Evolutionary conservation across 2,113 vertebrate genomes (phyloP), one percentile per base, ranked within the genome.

Genomic region (Crotalus viridis): DNA sequence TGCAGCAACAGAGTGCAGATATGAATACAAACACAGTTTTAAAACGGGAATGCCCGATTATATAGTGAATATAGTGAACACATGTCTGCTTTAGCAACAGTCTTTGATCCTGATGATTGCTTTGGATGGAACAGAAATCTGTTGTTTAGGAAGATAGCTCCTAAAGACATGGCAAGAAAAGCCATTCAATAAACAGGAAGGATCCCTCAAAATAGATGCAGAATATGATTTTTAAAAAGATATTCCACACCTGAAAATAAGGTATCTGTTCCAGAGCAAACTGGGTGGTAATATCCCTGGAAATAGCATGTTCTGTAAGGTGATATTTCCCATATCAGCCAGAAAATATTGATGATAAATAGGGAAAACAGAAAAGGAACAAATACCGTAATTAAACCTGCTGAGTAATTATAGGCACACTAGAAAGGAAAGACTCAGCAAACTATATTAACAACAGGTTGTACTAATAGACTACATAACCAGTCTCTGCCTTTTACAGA

Each of bases 1-100:
- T 13, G 0, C 0, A 17, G 6, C 2, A 33, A 8, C 5, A 33
- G 5, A 6, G 85, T 26, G 51, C 15, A 0, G 3, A 3, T 3
- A 0, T 0, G 0, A 46, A 24, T 3, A 19, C 26, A 54, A 33
- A 61, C 88, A 91, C 21, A 46, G 26, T 39, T 52, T 15, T 89
- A 64, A 21, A 92, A 85, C 1, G 26, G 17, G 24, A 86, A 55
- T 69, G 93, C n/a, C 26, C 33, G 24, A 90, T 51, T 91, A 85
- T 28, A 54, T 46, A 92, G 48, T 17, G 48, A 51, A 0, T 21
- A n/a, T n/a, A n/a, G n/a, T 28, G 10, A 39, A 91, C 2, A 52
- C 43, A 48, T 9, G 0, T 21, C 15, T 90, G 81, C 28, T 74
- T 26, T 26, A 39, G 61, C n/a, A 88, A 55, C 0, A 8, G 86